Conservation (phyloP, 2,797 vertebrate species). For the Halcyon smyrnensis region DNA sequence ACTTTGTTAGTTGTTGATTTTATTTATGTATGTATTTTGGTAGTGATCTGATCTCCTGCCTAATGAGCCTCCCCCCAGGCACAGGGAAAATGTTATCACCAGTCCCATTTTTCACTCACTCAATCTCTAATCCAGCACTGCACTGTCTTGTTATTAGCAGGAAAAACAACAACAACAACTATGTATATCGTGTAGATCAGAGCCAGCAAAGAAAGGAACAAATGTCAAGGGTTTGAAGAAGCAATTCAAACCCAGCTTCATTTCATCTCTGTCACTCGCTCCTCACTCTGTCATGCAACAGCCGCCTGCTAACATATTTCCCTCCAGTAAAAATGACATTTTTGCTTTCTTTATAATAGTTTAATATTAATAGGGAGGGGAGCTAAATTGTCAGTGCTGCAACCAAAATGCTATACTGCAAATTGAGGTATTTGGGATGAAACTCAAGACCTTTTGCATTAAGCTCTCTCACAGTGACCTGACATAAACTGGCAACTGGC, state of each 20-base stretch:
- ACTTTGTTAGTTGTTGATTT: conserved; percentile 82
- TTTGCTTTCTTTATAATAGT: conserved; percentile 36
- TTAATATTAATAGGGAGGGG: conserved; percentile 47
- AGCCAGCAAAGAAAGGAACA: conserved; percentile 63
- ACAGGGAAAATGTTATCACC: conserved; percentile 8
- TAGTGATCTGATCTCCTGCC: conserved; percentile 3
- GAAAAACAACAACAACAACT: conserved; percentile 48
- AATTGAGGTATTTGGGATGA: conserved; percentile 39
- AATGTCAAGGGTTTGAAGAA: conserved; percentile 70
- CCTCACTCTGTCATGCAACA: conserved; percentile 28
- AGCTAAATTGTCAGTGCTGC: conserved; percentile 19
- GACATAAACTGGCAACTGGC: conserved; percentile 93
- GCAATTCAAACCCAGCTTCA: conserved; percentile 52
- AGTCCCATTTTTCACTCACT: conserved; percentile 36
- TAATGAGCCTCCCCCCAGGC: conserved; percentile 33
- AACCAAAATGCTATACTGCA: background rate
- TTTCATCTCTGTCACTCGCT: conserved; percentile 59
- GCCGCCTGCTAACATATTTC: conserved; percentile 24
- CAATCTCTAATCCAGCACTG: background rate
- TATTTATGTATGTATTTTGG: conserved; percentile 35
- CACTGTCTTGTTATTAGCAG: conserved; percentile 60
- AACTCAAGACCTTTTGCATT: conserved; percentile 53
- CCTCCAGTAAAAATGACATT: conserved; percentile 11
- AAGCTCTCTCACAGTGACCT: conserved; percentile 86
- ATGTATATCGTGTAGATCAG: conserved; percentile 53